These are phyloP conservation scores for Drosophila varians DNA, from an alignment of 1,140 invertebrate species.

Conservation along the genomic window DNA sequence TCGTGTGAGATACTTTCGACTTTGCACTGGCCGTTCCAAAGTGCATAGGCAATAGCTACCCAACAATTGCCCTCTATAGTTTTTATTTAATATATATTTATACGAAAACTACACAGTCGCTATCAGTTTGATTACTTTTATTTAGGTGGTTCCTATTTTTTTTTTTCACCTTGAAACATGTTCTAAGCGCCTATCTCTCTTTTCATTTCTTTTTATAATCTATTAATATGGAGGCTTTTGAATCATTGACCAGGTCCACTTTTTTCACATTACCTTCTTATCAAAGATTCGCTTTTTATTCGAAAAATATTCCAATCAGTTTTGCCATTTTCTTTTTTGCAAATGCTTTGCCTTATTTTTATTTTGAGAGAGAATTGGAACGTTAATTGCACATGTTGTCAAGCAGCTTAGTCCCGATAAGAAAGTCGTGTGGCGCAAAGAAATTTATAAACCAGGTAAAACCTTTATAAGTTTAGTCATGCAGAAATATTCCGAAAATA, in stretches of 20 bases:
- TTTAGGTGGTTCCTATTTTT: conserved; percentile 12
- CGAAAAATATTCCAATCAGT: conserved; percentile 13
- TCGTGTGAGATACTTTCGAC: conserved; percentile 42
- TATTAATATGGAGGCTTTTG: conserved; percentile 27
- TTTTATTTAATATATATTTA: conserved; percentile 4
- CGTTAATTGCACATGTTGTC: conserved; percentile 27
- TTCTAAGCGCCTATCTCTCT: not conserved
- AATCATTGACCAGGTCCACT: conserved; percentile 43
- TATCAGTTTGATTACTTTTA: conserved; percentile 28
- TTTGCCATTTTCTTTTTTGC: too few species aligned
- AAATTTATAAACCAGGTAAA: too few species aligned
- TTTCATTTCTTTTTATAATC: conserved; percentile 23
- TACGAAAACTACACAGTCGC: conserved; percentile 31
- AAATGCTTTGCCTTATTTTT: not conserved
- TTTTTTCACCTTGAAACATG: conserved; percentile 14
- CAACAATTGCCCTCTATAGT: conserved; percentile 35
- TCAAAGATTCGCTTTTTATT: conserved; percentile 46
- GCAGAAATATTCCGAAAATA: not conserved
- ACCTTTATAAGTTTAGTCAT: too few species aligned
- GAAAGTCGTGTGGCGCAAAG: not conserved
- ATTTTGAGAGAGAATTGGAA: not conserved
- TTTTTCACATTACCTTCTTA: conserved; percentile 36
- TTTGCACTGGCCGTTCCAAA: conserved; percentile 51
- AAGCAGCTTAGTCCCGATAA: conserved; percentile 21
- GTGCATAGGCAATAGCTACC: conserved; percentile 15